A percentile compares a stretch with the other conserved stretches of the same genome.
phyloP scores from a whole-genome alignment of 2,888 invertebrate species.

The Trichogramma dendrolimi region DNA sequence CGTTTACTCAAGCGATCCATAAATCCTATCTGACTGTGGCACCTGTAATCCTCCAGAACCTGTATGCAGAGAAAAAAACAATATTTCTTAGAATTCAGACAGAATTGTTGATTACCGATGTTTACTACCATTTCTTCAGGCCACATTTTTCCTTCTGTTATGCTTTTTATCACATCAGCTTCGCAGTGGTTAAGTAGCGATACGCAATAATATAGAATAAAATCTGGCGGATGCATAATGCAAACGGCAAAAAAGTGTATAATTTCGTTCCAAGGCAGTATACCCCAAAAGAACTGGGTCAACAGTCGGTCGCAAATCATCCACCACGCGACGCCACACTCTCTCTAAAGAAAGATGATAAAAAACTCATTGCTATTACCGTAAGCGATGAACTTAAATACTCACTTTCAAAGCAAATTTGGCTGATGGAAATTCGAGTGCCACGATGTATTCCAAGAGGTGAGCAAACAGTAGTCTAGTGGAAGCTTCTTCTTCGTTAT shows the following conservation, averaged over 20 bases:
- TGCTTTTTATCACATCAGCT: conserved; percentile 37
- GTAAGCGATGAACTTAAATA: neutral
- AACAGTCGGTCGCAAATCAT: conserved; percentile 45
- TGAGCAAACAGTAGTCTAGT: conserved; percentile 44
- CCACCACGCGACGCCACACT: conserved; percentile 47
- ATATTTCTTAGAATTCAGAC: conserved; percentile 3
- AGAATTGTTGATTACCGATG: neutral
- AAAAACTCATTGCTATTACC: neutral
- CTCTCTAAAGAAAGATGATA: conserved; percentile 33
- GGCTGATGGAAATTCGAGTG: conserved; percentile 41
- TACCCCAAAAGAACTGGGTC: conserved; percentile 46
- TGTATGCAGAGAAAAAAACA: conserved; percentile 28
- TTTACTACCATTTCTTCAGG: conserved; percentile 45
- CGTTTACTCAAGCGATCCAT: conserved; percentile 48
- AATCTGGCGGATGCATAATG: conserved; percentile 46
- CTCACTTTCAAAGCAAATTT: conserved; percentile 46
- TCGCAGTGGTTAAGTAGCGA: conserved; percentile 45
- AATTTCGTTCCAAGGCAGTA: conserved; percentile 47
- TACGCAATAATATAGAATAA: conserved; percentile 46
- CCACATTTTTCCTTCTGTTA: conserved; percentile 43
- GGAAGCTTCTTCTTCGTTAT: conserved; percentile 37
- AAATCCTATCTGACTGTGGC: conserved; percentile 42
- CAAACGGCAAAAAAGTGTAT: conserved; percentile 44
- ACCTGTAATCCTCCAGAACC: conserved; percentile 42
- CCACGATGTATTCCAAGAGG: conserved; percentile 43